These are phyloP conservation scores for Grapholita molesta DNA, from an alignment of 1,140 invertebrate genomes.

Conservation along the genomic window DNA sequence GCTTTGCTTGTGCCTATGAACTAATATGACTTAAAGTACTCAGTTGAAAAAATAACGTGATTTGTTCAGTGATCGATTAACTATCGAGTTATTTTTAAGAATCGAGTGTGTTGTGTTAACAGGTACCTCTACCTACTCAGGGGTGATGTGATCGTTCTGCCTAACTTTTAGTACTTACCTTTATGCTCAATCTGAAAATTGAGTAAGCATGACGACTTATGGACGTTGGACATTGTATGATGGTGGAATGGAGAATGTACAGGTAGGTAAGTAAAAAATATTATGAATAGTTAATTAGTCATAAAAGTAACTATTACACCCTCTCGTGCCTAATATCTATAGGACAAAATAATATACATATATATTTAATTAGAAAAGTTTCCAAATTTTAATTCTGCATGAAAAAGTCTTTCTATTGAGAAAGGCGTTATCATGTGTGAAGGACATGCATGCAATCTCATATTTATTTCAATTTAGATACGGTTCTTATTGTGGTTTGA, in stretches of 20 bases:
- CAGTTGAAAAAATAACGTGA: not conserved
- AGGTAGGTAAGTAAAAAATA: constrained; percentile 41
- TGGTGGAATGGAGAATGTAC: constrained; percentile 49
- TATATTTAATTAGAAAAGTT: too few relatives aligned
- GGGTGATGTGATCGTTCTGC: not conserved
- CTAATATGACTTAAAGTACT: not conserved
- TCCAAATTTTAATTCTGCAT: too few relatives aligned
- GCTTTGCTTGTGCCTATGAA: constrained; percentile 6
- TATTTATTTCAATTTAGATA: too few relatives aligned
- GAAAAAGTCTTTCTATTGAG: too few relatives aligned
- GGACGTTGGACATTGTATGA: constrained; percentile 68
- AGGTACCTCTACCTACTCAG: too few relatives aligned
- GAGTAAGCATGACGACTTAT: constrained; percentile 54
- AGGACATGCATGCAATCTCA: too few relatives aligned
- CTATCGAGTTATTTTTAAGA: not conserved
- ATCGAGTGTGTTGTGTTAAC: not conserved
- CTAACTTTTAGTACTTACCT: not conserved
- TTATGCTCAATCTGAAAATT: not conserved
- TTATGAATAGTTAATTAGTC: not conserved
- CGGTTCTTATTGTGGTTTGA: too few relatives aligned
- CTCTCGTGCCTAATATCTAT: too few relatives aligned
- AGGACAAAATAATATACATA: too few relatives aligned
- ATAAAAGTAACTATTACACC: too few relatives aligned
- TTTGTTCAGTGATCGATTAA: not conserved
- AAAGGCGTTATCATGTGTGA: too few relatives aligned